These are phyloP conservation scores for Eutrigla gurnardus DNA, from an alignment of 2,797 vertebrate species.

Conservation along the genomic window DNA sequence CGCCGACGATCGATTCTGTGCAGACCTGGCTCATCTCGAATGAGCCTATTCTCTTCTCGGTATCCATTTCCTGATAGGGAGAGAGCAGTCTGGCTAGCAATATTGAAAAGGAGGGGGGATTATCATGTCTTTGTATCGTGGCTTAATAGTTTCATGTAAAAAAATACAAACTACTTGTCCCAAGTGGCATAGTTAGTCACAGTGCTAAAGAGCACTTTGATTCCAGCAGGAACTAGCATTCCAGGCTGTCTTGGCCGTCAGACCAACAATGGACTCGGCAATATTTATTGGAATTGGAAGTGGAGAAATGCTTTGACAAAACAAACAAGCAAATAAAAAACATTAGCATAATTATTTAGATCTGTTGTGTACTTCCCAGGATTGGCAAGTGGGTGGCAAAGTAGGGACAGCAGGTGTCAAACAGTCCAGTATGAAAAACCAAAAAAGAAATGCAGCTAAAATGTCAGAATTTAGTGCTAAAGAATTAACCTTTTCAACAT, in stretches of 20 bases:
- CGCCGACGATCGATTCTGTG: no score
- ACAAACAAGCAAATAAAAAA: constrained; percentile 1
- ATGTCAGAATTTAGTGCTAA: constrained; percentile 36
- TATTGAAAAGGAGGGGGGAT: constrained; percentile 32
- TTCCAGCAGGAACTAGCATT: constrained; percentile 41
- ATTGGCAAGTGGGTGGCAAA: constrained; percentile 37
- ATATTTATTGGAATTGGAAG: constrained; percentile 42
- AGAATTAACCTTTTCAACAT: constrained; percentile 62
- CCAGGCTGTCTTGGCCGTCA: constrained; percentile 52
- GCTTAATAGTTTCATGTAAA: constrained; percentile 60
- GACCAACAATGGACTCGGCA: constrained; percentile 38
- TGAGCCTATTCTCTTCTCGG: no score
- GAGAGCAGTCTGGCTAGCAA: constrained; percentile 32
- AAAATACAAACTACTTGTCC: constrained; percentile 45
- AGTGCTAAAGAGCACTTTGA: constrained; percentile 57
- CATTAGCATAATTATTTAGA: constrained; percentile 54
- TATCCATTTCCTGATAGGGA: constrained; percentile 23
- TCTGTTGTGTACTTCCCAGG: constrained; percentile 47
- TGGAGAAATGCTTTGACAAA: constrained; percentile 35
- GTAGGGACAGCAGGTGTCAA: constrained; percentile 48
- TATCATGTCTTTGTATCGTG: constrained; percentile 41
- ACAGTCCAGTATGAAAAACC: constrained; percentile 51
- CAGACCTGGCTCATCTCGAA: no score
- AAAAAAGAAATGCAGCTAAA: constrained; percentile 16
- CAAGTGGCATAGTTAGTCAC: constrained; percentile 55